Evolutionary conservation across 23 tunicate species (phyloP).

Genomic region (Trididemnum clinides): DNA sequence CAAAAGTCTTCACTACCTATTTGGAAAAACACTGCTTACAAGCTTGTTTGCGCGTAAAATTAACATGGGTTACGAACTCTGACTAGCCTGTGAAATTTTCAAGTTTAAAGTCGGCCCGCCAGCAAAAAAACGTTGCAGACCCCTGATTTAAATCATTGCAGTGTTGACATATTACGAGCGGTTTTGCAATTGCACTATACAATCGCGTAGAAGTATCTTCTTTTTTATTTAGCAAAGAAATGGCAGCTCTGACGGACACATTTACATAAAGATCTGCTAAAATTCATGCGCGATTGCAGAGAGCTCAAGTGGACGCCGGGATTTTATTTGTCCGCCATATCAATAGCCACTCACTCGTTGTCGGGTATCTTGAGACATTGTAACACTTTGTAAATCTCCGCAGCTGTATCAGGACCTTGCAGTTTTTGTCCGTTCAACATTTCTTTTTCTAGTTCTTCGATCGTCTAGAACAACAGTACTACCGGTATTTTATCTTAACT

Average conservation of each 20-base stretch:
- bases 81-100: no score
- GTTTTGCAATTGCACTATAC: no score
- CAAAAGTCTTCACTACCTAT: no score
- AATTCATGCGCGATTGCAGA: neutral
- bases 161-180: no score
- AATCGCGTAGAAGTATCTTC: neutral
- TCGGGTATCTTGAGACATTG: slow-evolving; percentile 32
- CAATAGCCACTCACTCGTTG: slow-evolving; percentile 60
- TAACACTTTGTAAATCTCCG: slow-evolving; percentile 74
- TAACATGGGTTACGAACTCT: no score
- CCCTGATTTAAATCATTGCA: no score
- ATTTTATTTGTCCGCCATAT: neutral
- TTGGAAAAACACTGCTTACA: no score
- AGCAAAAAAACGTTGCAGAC: no score
- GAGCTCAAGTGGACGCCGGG: neutral
- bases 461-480: slow-evolving; percentile 38
- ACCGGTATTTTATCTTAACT: neutral
- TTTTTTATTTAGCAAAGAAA: neutral
- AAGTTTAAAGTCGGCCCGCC: no score
- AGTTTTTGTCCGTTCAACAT: slow-evolving; percentile 98
- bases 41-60: no score
- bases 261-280: neutral
- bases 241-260: no score
- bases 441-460: slow-evolving; percentile 83
- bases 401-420: slow-evolving; percentile 89